Evolutionary conservation across 53 echinoderm and acorn worm species (phyloP).

Genomic region (Apostichopus leukothele): DNA sequence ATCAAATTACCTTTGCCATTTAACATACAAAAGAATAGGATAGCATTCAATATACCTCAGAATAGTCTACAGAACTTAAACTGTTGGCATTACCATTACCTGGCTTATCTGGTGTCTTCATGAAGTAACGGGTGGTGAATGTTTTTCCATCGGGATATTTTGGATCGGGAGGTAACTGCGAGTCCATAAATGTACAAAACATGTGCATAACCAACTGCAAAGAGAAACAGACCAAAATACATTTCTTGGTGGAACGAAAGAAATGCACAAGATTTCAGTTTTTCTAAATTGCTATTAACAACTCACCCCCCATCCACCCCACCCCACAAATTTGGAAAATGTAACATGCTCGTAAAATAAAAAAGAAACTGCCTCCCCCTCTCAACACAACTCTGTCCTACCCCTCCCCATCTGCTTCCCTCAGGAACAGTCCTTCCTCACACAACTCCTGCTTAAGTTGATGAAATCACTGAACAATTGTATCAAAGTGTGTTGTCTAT

Average conservation of each 20-base stretch:
- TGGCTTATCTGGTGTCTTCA: constrained; percentile 97
- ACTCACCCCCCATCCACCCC: background rate
- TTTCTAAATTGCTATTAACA: background rate
- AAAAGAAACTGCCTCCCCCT: too few relatives aligned
- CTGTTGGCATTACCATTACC: constrained; percentile 49
- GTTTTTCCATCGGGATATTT: constrained; percentile 93
- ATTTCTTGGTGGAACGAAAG: background rate
- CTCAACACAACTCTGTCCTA: too few relatives aligned
- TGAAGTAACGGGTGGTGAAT: constrained; percentile 87
- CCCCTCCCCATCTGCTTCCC: too few relatives aligned
- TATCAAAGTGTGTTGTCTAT: too few relatives aligned
- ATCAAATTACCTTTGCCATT: too few relatives aligned
- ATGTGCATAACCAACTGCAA: constrained; percentile 85
- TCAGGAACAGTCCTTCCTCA: too few relatives aligned
- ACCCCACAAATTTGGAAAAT: background rate
- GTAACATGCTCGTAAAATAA: background rate
- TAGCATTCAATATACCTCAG: too few relatives aligned
- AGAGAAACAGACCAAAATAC: background rate
- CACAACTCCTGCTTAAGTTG: too few relatives aligned
- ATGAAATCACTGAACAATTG: too few relatives aligned
- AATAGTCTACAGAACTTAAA: too few relatives aligned
- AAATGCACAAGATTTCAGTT: background rate
- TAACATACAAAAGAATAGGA: too few relatives aligned
- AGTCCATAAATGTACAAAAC: constrained; percentile 90
- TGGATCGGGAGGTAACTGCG: constrained; percentile 88